These are phyloP conservation scores for Hipparchia semele DNA, from an alignment of 2,888 invertebrate genomes.

Conservation along the genomic window DNA sequence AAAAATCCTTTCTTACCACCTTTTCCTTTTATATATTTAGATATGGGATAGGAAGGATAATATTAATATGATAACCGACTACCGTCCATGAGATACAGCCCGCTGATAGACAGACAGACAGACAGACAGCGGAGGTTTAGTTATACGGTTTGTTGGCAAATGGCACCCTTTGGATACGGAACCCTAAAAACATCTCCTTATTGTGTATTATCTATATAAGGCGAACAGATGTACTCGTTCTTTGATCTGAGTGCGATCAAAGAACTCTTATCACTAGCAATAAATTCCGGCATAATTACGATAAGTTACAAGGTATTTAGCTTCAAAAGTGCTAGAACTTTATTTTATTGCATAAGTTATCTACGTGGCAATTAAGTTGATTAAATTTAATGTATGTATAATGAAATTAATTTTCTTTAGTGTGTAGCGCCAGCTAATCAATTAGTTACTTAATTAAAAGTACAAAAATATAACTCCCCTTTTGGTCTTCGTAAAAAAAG, in stretches of 20 bases:
- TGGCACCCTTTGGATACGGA: no score
- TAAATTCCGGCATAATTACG: slow-evolving; percentile 70
- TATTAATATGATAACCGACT: no score
- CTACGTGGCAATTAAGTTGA: slow-evolving; percentile 39
- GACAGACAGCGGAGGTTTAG: no score
- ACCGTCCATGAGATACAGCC: no score
- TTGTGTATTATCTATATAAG: slow-evolving; percentile 31
- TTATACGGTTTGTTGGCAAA: no score
- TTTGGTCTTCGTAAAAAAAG: no score
- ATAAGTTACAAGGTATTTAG: slow-evolving; percentile 45
- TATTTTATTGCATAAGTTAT: slow-evolving; percentile 42
- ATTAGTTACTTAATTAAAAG: background rate
- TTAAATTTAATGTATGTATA: slow-evolving; percentile 33
- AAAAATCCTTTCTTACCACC: no score
- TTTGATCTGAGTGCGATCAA: slow-evolving; percentile 56
- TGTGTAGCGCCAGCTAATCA: background rate
- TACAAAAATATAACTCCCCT: no score
- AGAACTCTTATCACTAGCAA: slow-evolving; percentile 62
- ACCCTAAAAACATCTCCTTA: slow-evolving; percentile 24
- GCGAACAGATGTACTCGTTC: slow-evolving; percentile 46
- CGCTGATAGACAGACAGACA: no score
- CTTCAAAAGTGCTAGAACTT: slow-evolving; percentile 38
- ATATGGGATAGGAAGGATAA: no score
- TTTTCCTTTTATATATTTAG: no score
- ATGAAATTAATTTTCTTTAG: slow-evolving; percentile 22